phyloP scores from a whole-genome alignment of 2,888 invertebrate species.

The Scaptomyza reducta region DNA sequence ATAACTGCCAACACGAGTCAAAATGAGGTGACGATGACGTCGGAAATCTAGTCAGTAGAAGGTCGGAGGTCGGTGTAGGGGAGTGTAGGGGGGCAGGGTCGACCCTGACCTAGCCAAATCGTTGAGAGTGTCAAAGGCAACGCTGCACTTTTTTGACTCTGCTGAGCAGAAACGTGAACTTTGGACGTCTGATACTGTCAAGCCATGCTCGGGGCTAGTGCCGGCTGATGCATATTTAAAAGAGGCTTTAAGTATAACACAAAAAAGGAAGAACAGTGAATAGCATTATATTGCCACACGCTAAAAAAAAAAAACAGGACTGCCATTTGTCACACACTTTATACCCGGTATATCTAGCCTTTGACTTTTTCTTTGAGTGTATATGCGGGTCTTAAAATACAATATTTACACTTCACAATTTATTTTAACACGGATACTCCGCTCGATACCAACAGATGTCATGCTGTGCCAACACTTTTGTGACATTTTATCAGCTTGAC shows the following conservation, averaged over 20 bases:
- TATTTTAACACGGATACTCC: slow-evolving; percentile 62
- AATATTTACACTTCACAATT: slow-evolving; percentile 72
- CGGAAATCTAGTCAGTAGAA: slow-evolving; percentile 32
- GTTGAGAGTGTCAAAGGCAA: slow-evolving; percentile 74
- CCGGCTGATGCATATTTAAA: slow-evolving; percentile 66
- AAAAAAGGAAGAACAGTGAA: slow-evolving; percentile 9
- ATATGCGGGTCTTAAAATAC: slow-evolving; percentile 36
- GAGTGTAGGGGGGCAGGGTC: slow-evolving; percentile 11
- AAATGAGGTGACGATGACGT: slow-evolving; percentile 58
- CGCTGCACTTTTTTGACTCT: slow-evolving; percentile 34
- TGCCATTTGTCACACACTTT: neutral
- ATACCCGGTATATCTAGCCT: neutral
- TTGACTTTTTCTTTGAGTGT: neutral
- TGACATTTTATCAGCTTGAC: slow-evolving; percentile 68
- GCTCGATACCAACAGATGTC: slow-evolving; percentile 57
- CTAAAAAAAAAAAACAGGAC: slow-evolving; percentile 22
- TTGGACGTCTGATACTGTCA: slow-evolving; percentile 63
- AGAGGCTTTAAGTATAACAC: slow-evolving; percentile 55
- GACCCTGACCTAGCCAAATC: slow-evolving; percentile 76
- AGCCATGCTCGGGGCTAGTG: slow-evolving; percentile 43
- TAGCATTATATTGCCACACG: slow-evolving; percentile 23
- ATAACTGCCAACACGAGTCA: slow-evolving; percentile 76
- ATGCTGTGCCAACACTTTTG: slow-evolving; percentile 37
- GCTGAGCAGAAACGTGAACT: slow-evolving; percentile 16
- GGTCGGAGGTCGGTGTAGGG: neutral